Conservation (phyloP, 2,797 vertebrate genomes). For the Cynopterus sphinx region DNA sequence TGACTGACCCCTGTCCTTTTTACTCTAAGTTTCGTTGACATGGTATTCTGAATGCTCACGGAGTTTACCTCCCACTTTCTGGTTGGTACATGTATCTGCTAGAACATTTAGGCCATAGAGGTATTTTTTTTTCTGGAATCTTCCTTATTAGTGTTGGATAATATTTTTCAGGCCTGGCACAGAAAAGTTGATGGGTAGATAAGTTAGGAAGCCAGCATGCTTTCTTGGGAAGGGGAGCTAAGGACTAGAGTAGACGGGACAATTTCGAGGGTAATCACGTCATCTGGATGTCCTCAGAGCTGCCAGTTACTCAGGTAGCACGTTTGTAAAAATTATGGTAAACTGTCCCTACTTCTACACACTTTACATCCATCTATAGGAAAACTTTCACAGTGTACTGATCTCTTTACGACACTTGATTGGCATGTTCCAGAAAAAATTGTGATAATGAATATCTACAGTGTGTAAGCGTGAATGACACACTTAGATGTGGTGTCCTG, state of each 20-base stretch:
- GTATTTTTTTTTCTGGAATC: neutral
- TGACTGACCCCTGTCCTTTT: neutral
- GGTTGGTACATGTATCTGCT: neutral
- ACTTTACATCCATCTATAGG: neutral
- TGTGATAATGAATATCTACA: neutral
- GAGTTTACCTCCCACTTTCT: neutral
- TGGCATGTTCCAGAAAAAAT: neutral
- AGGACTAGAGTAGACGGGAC: neutral
- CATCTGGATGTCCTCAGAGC: neutral
- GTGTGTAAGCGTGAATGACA: neutral
- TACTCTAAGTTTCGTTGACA: neutral
- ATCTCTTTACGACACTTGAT: neutral
- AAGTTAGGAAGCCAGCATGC: neutral
- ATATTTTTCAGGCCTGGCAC: neutral
- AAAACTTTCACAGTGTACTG: neutral
- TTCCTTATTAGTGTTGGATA: neutral
- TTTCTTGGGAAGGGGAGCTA: neutral
- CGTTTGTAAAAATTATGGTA: neutral
- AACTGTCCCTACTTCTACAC: neutral
- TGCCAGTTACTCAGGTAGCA: neutral
- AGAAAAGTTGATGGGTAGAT: neutral
- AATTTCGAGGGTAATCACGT: neutral
- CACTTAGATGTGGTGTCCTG: neutral
- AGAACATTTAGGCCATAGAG: neutral
- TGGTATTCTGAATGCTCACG: neutral